A percentile compares a stretch with the other conserved stretches of the same genome.
Evolutionary conservation across 1,140 invertebrate species (phyloP).

Genomic region (Maniola jurtina): DNA sequence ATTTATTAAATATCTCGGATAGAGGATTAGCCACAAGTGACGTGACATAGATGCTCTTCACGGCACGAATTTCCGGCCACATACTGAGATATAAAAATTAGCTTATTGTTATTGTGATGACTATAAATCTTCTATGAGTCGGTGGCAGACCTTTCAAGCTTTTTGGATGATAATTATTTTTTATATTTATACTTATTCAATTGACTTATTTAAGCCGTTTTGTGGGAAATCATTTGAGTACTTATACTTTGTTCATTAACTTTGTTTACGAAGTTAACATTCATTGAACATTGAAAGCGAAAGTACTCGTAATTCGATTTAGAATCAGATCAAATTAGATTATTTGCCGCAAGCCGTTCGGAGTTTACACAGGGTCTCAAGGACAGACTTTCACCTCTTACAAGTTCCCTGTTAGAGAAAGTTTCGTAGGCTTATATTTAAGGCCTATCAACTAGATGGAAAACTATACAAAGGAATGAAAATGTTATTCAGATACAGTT

Average conservation of each 20-base stretch:
- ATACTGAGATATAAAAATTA: slow-evolving; percentile 10
- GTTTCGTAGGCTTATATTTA: slow-evolving; percentile 5
- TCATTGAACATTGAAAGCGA: not conserved
- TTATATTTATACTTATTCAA: too few relatives aligned
- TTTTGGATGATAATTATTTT: not conserved
- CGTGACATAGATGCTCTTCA: slow-evolving; percentile 3
- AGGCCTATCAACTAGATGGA: not conserved
- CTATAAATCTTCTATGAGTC: not conserved
- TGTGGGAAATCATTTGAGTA: not conserved
- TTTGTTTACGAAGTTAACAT: not conserved
- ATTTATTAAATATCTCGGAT: slow-evolving; percentile 22
- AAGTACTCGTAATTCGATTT: not conserved
- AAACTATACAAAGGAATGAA: not conserved
- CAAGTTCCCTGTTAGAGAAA: slow-evolving; percentile 18
- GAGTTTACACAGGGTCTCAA: slow-evolving; percentile 39
- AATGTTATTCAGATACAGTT: not conserved
- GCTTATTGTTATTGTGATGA: not conserved
- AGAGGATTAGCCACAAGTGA: slow-evolving; percentile 6
- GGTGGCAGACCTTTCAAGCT: too few relatives aligned
- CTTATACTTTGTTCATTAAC: too few relatives aligned
- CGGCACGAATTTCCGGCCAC: slow-evolving; percentile 17
- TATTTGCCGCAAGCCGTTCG: slow-evolving; percentile 15
- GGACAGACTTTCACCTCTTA: slow-evolving; percentile 37
- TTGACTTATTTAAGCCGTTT: not conserved
- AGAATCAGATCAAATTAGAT: slow-evolving; percentile 1